A percentile compares a stretch with the other conserved stretches of the same genome.
These are phyloP conservation scores for Thunnus maccoyii DNA, from an alignment of 2,113 vertebrate species.

Conservation along the genomic window DNA sequence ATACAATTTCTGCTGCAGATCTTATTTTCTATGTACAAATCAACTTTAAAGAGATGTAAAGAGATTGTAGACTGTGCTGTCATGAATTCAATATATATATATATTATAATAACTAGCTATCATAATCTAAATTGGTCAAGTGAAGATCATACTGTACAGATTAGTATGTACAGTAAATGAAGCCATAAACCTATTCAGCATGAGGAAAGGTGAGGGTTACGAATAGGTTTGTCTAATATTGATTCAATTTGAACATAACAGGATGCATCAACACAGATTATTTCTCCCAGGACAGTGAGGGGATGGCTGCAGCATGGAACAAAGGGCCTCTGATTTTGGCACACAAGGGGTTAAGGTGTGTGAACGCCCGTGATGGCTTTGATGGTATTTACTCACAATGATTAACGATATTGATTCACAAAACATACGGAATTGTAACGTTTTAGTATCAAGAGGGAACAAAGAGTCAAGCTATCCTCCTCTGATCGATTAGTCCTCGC, in stretches of 20 bases:
- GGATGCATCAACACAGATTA: not conserved
- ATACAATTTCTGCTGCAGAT: not conserved
- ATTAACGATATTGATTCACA: constrained; percentile 50
- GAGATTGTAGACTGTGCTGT: no score
- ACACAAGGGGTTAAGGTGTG: constrained; percentile 57
- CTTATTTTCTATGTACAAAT: not conserved
- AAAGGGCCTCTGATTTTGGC: constrained; percentile 48
- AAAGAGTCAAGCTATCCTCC: constrained; percentile 12
- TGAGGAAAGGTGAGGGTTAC: not conserved
- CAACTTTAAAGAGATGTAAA: not conserved
- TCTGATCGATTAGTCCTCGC: constrained; percentile 27
- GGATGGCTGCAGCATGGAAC: constrained; percentile 36
- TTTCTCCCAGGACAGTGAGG: constrained; percentile 1
- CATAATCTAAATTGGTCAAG: not conserved
- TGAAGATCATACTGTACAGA: not conserved
- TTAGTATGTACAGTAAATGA: not conserved
- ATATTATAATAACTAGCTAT: not conserved
- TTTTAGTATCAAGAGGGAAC: not conserved
- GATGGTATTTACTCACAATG: constrained; percentile 28
- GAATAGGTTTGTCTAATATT: not conserved
- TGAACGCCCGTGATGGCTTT: constrained; percentile 19
- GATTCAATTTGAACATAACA: not conserved
- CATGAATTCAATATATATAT: not conserved
- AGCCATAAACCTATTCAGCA: not conserved
- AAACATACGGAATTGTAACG: constrained; percentile 28